Evolutionary conservation across 2,888 invertebrate species (phyloP).

Genomic region (Syrista parreyssii): DNA sequence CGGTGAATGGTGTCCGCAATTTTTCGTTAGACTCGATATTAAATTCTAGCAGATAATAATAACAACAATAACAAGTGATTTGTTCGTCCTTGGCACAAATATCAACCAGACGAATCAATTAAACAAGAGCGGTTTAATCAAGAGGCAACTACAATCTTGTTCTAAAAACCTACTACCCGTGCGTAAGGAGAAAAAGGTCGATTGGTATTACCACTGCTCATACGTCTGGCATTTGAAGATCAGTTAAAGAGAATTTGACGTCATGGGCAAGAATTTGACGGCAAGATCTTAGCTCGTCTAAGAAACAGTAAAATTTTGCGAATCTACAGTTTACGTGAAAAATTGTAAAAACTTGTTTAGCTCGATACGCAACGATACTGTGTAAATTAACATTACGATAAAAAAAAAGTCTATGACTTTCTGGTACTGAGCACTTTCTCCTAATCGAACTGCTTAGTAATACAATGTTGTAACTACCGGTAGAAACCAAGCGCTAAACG

Average conservation of each 20-base stretch:
- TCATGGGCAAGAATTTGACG: not conserved
- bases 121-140: not conserved
- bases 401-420: not conserved
- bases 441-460: constrained; percentile 1
- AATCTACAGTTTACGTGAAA: not conserved
- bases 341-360: not conserved
- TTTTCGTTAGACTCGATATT: not conserved
- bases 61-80: not conserved
- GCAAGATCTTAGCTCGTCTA: not conserved
- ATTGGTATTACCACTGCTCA: not conserved
- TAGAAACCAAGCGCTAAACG: constrained; percentile 3
- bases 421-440: not conserved
- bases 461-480: constrained; percentile 7
- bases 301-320: not conserved
- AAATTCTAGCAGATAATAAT: not conserved
- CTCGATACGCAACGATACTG: not conserved
- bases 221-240: not conserved
- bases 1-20: not conserved
- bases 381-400: not conserved
- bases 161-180: not conserved
- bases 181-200: not conserved
- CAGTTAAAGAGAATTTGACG: not conserved
- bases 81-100: constrained; percentile 8
- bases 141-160: not conserved
- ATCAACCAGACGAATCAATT: constrained; percentile 10